Evolutionary conservation across 1,140 invertebrate genomes (phyloP).

Genomic region (Pachypeltis micranthus): DNA sequence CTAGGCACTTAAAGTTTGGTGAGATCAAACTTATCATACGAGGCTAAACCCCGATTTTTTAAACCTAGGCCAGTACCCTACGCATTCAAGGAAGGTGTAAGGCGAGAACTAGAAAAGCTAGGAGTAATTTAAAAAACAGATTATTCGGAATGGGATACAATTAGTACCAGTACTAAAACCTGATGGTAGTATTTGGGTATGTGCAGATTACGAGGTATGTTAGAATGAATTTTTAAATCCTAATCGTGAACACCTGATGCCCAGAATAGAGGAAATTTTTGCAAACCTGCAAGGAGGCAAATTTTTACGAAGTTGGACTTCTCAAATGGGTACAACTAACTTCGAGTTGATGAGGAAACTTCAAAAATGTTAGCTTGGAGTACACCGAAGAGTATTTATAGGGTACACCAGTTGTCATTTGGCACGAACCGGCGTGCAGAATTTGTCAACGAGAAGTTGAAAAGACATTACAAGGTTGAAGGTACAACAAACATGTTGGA

Average conservation of each 20-base stretch:
- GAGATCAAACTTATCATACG: not conserved
- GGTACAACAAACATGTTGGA: not conserved
- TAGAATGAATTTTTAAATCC: conserved; percentile 16
- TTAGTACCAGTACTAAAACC: conserved; percentile 32
- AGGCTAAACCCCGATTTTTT: conserved; percentile 20
- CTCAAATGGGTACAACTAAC: conserved; percentile 12
- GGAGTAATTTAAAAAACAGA: conserved; percentile 27
- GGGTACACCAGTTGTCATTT: not conserved
- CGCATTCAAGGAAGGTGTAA: conserved; percentile 28
- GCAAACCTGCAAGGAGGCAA: conserved; percentile 10
- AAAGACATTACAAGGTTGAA: conserved; percentile 4
- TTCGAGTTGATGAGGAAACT: not conserved
- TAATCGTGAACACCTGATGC: conserved; percentile 7
- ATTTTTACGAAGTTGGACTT: conserved; percentile 15
- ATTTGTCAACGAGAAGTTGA: not conserved
- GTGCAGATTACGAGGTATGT: conserved; percentile 29
- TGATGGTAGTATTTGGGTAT: conserved; percentile 28
- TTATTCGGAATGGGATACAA: conserved; percentile 31
- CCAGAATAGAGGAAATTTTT: conserved; percentile 15
- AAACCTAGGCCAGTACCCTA: conserved; percentile 28
- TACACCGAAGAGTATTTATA: conserved; percentile 9
- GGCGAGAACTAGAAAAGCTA: conserved; percentile 28
- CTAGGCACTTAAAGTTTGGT: not conserved
- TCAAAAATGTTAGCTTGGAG: not conserved
- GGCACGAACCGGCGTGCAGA: not conserved